Base-by-base conservation (phyloP, 2,888 invertebrate species). In the Aethes cnicana region DNA sequence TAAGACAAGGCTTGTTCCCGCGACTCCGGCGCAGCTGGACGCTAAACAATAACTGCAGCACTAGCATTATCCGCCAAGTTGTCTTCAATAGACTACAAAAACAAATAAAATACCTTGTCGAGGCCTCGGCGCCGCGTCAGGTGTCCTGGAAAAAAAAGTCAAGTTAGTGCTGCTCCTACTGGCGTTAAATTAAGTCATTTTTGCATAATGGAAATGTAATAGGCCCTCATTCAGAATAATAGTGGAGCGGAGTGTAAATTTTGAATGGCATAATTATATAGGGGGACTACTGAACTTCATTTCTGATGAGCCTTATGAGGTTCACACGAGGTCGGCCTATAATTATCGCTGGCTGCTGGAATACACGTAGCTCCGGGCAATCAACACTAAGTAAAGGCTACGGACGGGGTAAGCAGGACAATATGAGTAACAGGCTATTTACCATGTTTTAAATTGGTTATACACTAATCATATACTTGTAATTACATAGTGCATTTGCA, bases 21-120 rank as follows among this genome's bases (percentile, higher is more conserved):
- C n/a, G n/a, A n/a, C n/a, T n/a, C n/a, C 18, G 2, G 18, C 32
- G 16, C 32, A 32, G 21, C 14, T 4, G 16, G 25, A 7, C 9
- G 23, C 21, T 39, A 39, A 23, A 23, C 20, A 39, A 23, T 35
- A 35, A 35, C 18, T 17, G 14, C 7, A 12, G n/a, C n/a, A 33
- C 6, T 32, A n/a, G 33, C 33, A 21, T 16, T 32, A 14, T 23
- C 11, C 23, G 14, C 21, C 14, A 48, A 11, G 41, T 9, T 30
- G 44, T n/a, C 9, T n/a, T 4, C 35, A 23, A 14, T n/a, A n/a
- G 20, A 41, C 30, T 47, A 33, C 23, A 47, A 11, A 26, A 9
- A 18, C 6, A 23, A 46, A 18, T 41, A 26, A 69, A 68, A 48
- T 63, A 76, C 77, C 73, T 69, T 61, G 68, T 36, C 61, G 64